Conservation (phyloP, 2,113 vertebrate genomes). For the Oncorhynchus kisutch region DNA sequence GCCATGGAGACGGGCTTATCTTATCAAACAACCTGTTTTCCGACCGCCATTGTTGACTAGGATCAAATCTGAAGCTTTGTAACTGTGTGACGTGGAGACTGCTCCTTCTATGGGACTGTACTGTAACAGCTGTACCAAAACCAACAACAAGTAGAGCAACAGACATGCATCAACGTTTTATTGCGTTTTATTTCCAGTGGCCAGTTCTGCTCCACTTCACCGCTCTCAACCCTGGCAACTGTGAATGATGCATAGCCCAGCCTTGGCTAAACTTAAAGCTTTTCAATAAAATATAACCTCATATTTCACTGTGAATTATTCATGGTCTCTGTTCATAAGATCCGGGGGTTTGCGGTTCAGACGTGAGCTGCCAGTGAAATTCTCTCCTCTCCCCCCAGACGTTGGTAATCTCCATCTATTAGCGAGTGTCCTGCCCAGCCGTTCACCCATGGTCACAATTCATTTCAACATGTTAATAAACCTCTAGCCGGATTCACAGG, state of each 20-base stretch:
- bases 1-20: no score
- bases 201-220: neutral
- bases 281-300: constrained; percentile 25
- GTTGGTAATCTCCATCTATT: constrained; percentile 4
- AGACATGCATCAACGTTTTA: neutral
- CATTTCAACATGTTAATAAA: constrained; percentile 4
- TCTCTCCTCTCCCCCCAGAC: neutral
- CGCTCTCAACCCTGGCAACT: neutral
- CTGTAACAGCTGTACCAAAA: neutral
- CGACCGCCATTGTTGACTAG: no score
- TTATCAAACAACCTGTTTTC: no score
- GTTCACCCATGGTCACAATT: neutral
- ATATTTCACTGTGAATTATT: constrained; percentile 33
- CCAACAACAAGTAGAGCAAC: no score
- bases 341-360: constrained; percentile 6
- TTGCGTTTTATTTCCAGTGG: neutral
- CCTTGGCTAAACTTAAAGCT: constrained; percentile 10
- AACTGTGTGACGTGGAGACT: no score
- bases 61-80: no score
- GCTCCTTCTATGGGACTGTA: neutral
- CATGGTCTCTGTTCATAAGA: constrained; percentile 16
- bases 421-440: neutral
- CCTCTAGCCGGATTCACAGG: neutral
- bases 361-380: constrained; percentile 8
- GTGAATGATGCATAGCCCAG: neutral